phyloP scores from a whole-genome alignment of 2,888 invertebrate genomes.

The Troides oblongomaculatus region DNA sequence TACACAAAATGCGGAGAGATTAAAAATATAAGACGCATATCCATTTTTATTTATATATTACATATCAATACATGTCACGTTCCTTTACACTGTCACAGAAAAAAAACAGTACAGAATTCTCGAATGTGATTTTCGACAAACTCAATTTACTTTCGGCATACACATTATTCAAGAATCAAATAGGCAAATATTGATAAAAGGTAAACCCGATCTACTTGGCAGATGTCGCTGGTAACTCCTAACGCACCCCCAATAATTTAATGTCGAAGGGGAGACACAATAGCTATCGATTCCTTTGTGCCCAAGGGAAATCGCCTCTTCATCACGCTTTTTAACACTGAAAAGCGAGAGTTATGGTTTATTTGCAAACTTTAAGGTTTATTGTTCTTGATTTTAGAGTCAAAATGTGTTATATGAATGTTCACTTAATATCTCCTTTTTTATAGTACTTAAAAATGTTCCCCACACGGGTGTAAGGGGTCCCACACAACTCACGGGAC shows the following conservation, averaged over 20 bases:
- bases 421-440: not conserved
- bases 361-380: slow-evolving; percentile 12
- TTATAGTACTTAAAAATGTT: not conserved
- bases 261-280: slow-evolving; percentile 68
- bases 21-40: too few relatives aligned
- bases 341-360: slow-evolving; percentile 46
- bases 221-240: slow-evolving; percentile 52
- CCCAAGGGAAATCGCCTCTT: slow-evolving; percentile 58
- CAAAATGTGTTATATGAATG: not conserved
- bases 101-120: slow-evolving; percentile 24
- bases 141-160: slow-evolving; percentile 45
- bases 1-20: too few relatives aligned
- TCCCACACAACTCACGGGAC: too few relatives aligned
- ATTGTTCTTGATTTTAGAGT: slow-evolving; percentile 18
- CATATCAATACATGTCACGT: not conserved
- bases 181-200: slow-evolving; percentile 70
- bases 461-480: too few relatives aligned
- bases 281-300: slow-evolving; percentile 67
- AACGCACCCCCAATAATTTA: slow-evolving; percentile 65
- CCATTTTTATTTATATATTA: not conserved
- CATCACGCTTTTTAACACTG: slow-evolving; percentile 56
- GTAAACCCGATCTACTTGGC: slow-evolving; percentile 63
- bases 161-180: slow-evolving; percentile 58
- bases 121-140: slow-evolving; percentile 38
- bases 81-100: slow-evolving; percentile 18